These are phyloP conservation scores for Synergus gifuensis DNA, from an alignment of 2,888 invertebrate species.

Conservation along the genomic window DNA sequence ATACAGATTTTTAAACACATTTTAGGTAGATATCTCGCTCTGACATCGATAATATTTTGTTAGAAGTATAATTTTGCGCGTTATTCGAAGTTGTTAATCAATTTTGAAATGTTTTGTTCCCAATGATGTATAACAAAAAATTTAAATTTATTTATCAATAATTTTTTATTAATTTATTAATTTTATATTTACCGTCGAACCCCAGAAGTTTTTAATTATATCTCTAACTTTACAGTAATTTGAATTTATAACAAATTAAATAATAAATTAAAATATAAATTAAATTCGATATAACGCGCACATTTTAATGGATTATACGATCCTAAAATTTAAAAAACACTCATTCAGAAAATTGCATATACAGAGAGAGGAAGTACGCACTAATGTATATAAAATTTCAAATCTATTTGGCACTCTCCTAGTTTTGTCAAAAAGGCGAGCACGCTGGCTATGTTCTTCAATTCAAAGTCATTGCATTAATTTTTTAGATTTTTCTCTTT, in stretches of 20 bases:
- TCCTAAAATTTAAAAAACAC: constrained; percentile 24
- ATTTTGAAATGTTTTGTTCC: background rate
- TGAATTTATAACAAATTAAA: constrained; percentile 24
- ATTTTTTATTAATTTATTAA: too few species aligned
- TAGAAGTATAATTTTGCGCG: constrained; percentile 42
- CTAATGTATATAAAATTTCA: constrained; percentile 69
- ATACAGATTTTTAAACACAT: constrained; percentile 67
- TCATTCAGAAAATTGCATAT: constrained; percentile 43
- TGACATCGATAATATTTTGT: constrained; percentile 54
- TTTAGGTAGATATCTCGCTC: constrained; percentile 66
- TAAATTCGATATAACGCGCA: constrained; percentile 52
- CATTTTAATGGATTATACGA: constrained; percentile 41
- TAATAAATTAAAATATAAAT: constrained; percentile 47
- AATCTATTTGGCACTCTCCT: constrained; percentile 73
- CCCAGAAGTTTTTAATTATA: too few species aligned
- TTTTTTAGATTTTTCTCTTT: constrained; percentile 55
- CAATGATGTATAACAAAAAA: too few species aligned
- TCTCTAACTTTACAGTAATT: too few species aligned
- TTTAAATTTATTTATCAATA: too few species aligned
- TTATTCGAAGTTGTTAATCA: constrained; percentile 44
- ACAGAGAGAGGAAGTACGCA: constrained; percentile 45
- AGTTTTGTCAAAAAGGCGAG: constrained; percentile 70
- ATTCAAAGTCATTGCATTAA: constrained; percentile 76
- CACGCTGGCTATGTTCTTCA: constrained; percentile 73
- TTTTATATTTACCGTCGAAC: too few species aligned